These are phyloP conservation scores for Sesia apiformis DNA, from an alignment of 2,888 invertebrate genomes.

Conservation along the genomic window DNA sequence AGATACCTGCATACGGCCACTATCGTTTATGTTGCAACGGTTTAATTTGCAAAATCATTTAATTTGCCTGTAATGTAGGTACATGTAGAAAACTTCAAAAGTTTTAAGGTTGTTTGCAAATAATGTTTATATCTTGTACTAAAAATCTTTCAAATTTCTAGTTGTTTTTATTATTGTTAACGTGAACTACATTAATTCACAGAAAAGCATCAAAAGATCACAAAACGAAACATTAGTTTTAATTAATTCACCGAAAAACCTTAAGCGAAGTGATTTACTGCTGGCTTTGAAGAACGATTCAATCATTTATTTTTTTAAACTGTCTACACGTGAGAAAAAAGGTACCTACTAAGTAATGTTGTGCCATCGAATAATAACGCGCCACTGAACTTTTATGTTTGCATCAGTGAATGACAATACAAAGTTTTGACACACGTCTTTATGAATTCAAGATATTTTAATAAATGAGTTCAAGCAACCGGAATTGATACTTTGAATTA, in stretches of 20 bases:
- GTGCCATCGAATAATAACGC: conserved; percentile 14
- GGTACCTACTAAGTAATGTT: not conserved
- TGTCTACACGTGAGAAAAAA: not conserved
- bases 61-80: too few relatives aligned
- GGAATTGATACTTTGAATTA: conserved; percentile 1
- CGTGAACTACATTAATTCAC: too few relatives aligned
- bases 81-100: too few relatives aligned
- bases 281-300: not conserved
- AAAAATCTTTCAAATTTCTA: too few relatives aligned
- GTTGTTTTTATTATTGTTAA: too few relatives aligned
- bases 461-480: conserved; percentile 6
- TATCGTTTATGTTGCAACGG: too few relatives aligned
- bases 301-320: not conserved
- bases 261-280: not conserved
- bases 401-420: conserved; percentile 4
- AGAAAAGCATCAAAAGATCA: too few relatives aligned
- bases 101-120: too few relatives aligned
- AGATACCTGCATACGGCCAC: too few relatives aligned
- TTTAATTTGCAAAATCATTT: too few relatives aligned
- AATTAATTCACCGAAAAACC: not conserved
- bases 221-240: not conserved
- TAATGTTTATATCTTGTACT: too few relatives aligned
- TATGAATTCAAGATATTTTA: conserved; percentile 3
- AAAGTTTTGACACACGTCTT: conserved; percentile 11
- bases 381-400: conserved; percentile 13